Evolutionary conservation across 2,888 invertebrate species (phyloP), one percentile per base, ranked within the genome.

Genomic region (Pemphredon lugubris): DNA sequence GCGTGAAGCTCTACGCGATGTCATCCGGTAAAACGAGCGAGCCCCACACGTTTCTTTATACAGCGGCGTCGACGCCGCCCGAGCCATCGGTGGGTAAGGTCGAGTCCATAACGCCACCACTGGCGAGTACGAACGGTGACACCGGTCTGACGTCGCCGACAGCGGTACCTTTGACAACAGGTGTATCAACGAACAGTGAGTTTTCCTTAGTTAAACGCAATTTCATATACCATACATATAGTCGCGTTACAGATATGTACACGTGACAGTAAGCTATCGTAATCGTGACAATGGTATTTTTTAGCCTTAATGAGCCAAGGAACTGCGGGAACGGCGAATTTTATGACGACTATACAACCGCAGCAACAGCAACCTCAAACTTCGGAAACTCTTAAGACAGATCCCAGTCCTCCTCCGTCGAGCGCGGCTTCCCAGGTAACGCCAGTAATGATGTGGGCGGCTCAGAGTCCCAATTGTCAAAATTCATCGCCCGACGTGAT

Each of bases 11-110:
- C 89, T 94, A 93, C 89, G 95, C 96, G 65, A 92, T 95, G 16
- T 96, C 96, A 44, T 96, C 96, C 85, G 96, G 96, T 83, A 95
- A 96, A 91, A 94, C 94, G 71, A 96, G 96, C 84, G 97, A 97
- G 91, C 93, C 96, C 55, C 96, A 96, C 90, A 91, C 92, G 74
- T 96, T 97, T 92, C 92, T 93, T 86, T 97, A 96, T 91, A 95
- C 95, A 70, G 84, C 89, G 9, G 80, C 83, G 0, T 84, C 88
- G n/a, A 74, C 87, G 1, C 74, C 87, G 0, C 82, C 86, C 0
- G 85, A 87, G 39, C 87, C 85, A 0, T 85, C 87, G 5, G 69
- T 87, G 21, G 85, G 88, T 4, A 89, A 89, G 55, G 71, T 86
- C 7, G 89, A 89, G 42, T 51, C 84, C 1, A 58, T 81, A 4